phyloP scores from a whole-genome alignment of 2,888 invertebrate genomes.

The Agriopis leucophaearia region DNA sequence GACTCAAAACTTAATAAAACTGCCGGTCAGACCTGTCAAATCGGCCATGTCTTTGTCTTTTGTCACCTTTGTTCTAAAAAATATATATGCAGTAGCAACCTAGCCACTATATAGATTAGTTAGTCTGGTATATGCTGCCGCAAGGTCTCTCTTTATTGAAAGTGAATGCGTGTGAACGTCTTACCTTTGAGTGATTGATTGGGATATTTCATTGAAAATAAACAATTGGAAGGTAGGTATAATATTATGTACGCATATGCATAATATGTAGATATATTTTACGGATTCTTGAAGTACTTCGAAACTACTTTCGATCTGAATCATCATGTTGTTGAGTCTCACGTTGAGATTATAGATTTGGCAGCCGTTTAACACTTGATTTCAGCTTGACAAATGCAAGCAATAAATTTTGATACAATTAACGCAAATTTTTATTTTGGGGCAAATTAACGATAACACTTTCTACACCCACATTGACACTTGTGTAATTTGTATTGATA shows the following conservation, averaged over 20 bases:
- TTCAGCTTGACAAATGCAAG: slow-evolving; percentile 31
- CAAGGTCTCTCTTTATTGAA: slow-evolving; percentile 46
- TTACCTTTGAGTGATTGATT: slow-evolving; percentile 24
- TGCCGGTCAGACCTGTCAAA: slow-evolving; percentile 38
- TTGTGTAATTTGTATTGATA: slow-evolving; percentile 27
- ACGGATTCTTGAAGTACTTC: background rate
- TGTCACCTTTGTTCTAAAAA: slow-evolving; percentile 43
- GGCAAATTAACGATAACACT: slow-evolving; percentile 15
- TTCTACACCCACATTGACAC: slow-evolving; percentile 24
- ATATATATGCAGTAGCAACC: slow-evolving; percentile 19
- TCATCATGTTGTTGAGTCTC: background rate
- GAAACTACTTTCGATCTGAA: background rate
- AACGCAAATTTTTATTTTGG: slow-evolving; percentile 29
- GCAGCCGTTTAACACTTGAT: slow-evolving; percentile 20
- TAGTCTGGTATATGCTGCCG: slow-evolving; percentile 24
- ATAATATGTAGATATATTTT: background rate
- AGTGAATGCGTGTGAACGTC: slow-evolving; percentile 47
- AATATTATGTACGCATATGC: background rate
- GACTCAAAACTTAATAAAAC: slow-evolving; percentile 64
- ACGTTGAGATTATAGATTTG: slow-evolving; percentile 19
- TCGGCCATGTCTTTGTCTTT: slow-evolving; percentile 40
- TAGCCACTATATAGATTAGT: slow-evolving; percentile 9
- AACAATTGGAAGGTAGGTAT: slow-evolving; percentile 14
- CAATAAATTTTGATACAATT: slow-evolving; percentile 18
- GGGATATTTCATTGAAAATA: slow-evolving; percentile 28